Percentiles rank a stretch among this genome's conserved stretches.
These are phyloP conservation scores for Cryptotermes secundus DNA, from an alignment of 1,140 invertebrate species.

Conservation along the genomic window DNA sequence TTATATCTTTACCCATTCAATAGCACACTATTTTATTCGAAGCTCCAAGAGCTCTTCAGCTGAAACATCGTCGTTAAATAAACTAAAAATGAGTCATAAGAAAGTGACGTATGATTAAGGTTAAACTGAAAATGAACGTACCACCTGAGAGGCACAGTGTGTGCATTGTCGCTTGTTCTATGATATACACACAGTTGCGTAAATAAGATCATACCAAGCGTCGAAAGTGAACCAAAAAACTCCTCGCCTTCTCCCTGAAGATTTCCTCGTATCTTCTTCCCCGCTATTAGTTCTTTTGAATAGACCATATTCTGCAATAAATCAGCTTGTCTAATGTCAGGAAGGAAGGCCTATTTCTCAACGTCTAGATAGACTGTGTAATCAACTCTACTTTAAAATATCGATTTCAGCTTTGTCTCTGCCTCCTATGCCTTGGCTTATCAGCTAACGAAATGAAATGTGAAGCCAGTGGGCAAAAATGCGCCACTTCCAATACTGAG, in stretches of 20 bases:
- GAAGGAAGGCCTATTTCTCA: slow-evolving; percentile 15
- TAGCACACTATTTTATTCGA: too few species aligned
- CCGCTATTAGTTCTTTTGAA: not conserved
- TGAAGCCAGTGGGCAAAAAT: not conserved
- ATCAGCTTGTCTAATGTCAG: slow-evolving; percentile 16
- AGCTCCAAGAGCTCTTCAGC: too few species aligned
- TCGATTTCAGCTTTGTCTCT: slow-evolving; percentile 10
- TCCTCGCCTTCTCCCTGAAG: not conserved
- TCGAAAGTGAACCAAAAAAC: slow-evolving; percentile 1
- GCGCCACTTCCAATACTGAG: not conserved
- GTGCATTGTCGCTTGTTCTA: too few species aligned
- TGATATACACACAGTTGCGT: not conserved
- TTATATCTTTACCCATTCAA: too few species aligned
- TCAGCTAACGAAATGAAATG: slow-evolving; percentile 1
- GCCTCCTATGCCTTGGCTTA: not conserved
- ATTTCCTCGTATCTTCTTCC: not conserved
- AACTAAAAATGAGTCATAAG: too few species aligned
- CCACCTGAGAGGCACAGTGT: too few species aligned
- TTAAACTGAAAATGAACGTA: too few species aligned
- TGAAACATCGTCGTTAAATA: too few species aligned
- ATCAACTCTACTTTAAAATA: slow-evolving; percentile 20
- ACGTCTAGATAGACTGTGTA: slow-evolving; percentile 9
- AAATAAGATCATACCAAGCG: not conserved
- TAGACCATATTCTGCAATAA: slow-evolving; percentile 5
- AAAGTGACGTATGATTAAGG: too few species aligned